Evolutionary conservation across 1,140 invertebrate species (phyloP).

Genomic region (Arion vulgaris): DNA sequence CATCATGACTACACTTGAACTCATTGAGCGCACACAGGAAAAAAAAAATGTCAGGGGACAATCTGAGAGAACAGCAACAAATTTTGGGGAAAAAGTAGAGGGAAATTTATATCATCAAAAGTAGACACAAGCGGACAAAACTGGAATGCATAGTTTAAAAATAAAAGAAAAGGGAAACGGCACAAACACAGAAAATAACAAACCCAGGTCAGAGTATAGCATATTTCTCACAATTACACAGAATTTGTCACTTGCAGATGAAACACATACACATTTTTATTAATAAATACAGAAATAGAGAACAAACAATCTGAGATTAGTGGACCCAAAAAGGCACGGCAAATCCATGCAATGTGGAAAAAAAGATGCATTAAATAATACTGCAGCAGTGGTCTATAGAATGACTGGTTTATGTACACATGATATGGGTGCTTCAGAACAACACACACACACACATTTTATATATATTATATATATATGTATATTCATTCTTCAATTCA

Average conservation of each 20-base stretch:
- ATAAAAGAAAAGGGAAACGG: not conserved
- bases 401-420: not conserved
- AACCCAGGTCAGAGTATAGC: too few relatives aligned
- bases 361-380: constrained; percentile 14
- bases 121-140: constrained; percentile 19
- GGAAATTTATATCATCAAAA: not conserved
- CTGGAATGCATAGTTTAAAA: constrained; percentile 32
- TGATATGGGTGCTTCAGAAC: too few relatives aligned
- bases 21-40: too few relatives aligned
- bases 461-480: too few relatives aligned
- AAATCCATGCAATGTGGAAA: constrained; percentile 34
- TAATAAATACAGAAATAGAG: constrained; percentile 11
- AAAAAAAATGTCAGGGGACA: too few relatives aligned
- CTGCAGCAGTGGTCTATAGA: not conserved
- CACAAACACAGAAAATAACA: not conserved
- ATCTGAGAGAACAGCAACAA: too few relatives aligned
- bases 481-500: too few relatives aligned
- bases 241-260: not conserved
- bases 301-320: constrained; percentile 25
- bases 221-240: not conserved
- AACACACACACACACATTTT: too few relatives aligned
- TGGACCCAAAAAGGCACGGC: constrained; percentile 37
- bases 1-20: too few relatives aligned
- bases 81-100: too few relatives aligned
- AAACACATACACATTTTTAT: not conserved